phyloP scores from a whole-genome alignment of 2,888 invertebrate genomes.

The Harmothoe impar region DNA sequence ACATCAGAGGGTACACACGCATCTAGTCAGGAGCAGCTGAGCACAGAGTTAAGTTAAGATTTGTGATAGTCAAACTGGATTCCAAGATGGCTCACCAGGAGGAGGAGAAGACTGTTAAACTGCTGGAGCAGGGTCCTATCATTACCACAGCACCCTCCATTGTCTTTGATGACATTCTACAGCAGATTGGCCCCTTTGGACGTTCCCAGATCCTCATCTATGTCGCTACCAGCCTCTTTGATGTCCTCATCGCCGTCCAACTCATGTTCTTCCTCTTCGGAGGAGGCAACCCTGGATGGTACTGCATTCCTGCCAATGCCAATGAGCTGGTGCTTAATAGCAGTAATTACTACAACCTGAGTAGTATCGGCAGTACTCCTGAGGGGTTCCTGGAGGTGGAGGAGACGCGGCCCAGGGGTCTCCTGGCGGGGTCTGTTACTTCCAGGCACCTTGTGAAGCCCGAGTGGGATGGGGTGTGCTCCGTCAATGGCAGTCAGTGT shows the following conservation, averaged over 20 bases:
- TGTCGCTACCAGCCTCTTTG: neutral
- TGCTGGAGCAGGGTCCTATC: neutral
- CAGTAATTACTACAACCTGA: neutral
- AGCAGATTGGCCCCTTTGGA: slow-evolving; percentile 16
- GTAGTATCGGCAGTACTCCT: neutral
- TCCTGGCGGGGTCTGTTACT: neutral
- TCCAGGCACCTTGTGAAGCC: neutral
- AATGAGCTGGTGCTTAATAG: neutral
- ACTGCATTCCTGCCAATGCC: neutral
- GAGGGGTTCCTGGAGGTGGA: neutral
- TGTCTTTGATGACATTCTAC: slow-evolving; percentile 17
- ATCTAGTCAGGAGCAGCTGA: no score
- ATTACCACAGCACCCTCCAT: neutral
- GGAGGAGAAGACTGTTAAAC: neutral
- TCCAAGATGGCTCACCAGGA: neutral
- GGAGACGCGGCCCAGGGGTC: neutral
- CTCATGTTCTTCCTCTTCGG: slow-evolving; percentile 46
- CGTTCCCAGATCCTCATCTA: neutral
- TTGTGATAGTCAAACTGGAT: no score
- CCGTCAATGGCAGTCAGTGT: slow-evolving; percentile 4
- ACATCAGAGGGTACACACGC: no score
- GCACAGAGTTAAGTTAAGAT: no score
- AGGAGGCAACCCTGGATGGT: slow-evolving; percentile 21
- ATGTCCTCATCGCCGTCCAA: neutral
- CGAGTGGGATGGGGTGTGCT: neutral